Evolutionary conservation across 1,140 invertebrate genomes (phyloP), one percentile per base, ranked within the genome.

Genomic region (Cotesia glomerata): DNA sequence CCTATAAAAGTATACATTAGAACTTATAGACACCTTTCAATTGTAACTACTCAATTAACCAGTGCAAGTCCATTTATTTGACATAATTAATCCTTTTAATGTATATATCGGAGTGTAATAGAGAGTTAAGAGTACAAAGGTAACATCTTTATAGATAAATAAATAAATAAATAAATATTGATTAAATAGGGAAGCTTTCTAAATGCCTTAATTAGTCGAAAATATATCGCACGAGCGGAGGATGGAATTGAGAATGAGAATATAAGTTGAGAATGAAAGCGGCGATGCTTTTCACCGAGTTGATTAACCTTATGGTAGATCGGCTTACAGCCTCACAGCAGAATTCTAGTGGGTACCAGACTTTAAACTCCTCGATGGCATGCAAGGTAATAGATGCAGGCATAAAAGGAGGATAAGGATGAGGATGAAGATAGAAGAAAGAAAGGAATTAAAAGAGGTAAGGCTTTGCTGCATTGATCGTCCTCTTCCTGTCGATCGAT

Each of bases 401-500:
- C 52, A 66, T 66, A 66, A 51, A 66, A 56, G 14, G n/a, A 26
- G 18, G 18, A 56, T 16, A n/a, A 56, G n/a, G 54, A 56, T 14
- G 18, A 56, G 18, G n/a, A 16, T 16, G 18, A 56, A n/a, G 18
- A 56, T 49, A 45, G 45, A 52, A 45, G 26, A 9, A 14, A 45
- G 45, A 16, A 16, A n/a, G 54, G 49, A 66, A 51, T 51, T 51
- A 66, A 49, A 62, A 13, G 32, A 66, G 45, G 32, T 52, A 51
- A 66, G 64, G 64, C 64, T 26, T 45, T 45, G 39, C 39, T 45
- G 52, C 45, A 51, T 45, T 66, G 64, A 66, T 66, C 45, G 64
- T 66, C 52, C 64, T 66, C 64, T 66, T 66, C 64, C 64, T 66
- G 64, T 66, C 64, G 64, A 66, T 66, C 64, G 64, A 66, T 66